These are phyloP conservation scores for Synodontis membranacea DNA, from an alignment of 2,113 vertebrate genomes.

Conservation along the genomic window DNA sequence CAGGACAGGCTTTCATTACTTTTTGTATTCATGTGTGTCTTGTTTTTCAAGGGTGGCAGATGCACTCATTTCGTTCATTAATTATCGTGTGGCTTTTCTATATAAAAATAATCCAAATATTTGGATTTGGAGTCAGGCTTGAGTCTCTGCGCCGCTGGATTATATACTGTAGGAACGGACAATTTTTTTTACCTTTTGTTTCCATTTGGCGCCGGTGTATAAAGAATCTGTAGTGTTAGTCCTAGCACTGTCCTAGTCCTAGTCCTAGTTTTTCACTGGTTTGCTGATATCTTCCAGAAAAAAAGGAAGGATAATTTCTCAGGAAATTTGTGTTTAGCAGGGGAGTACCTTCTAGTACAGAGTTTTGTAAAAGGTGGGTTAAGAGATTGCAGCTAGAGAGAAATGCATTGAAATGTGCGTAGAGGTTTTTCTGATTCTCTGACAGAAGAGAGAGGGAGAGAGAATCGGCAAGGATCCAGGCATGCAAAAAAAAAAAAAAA, in stretches of 20 bases:
- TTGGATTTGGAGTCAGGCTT: not conserved
- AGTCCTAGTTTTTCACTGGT: not conserved
- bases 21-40: not conserved
- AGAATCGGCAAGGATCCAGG: not conserved
- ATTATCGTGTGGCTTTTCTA: not conserved
- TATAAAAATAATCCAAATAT: not conserved
- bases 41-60: not conserved
- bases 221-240: not conserved
- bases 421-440: not conserved
- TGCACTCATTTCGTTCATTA: not conserved
- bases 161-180: not conserved
- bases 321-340: not conserved
- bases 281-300: not conserved
- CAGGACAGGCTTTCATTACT: not conserved
- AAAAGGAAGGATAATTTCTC: not conserved
- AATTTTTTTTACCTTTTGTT: not conserved
- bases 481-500: no score
- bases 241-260: not conserved
- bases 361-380: not conserved
- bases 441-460: not conserved
- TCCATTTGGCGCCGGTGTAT: not conserved
- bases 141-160: not conserved
- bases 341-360: no score
- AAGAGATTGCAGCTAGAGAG: not conserved
- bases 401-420: not conserved